Conservation (phyloP, 2,113 vertebrate genomes). For the Myxocyprinus asiaticus region DNA sequence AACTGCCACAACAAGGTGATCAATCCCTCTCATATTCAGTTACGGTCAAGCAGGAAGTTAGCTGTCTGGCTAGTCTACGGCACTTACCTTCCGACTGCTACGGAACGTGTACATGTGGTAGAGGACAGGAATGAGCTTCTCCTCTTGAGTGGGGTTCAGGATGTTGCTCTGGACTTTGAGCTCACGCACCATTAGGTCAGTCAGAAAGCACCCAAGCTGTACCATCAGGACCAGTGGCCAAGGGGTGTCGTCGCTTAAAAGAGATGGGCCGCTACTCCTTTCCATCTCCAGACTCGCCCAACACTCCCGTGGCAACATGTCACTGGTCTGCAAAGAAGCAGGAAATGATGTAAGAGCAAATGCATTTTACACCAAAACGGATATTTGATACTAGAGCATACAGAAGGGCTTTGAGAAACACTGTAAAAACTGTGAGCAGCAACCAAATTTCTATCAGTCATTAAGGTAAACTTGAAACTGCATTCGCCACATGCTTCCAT, state of each 20-base stretch:
- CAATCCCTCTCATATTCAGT: too few relatives aligned
- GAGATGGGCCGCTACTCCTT: constrained; percentile 66
- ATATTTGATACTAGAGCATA: background rate
- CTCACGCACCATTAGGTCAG: constrained; percentile 85
- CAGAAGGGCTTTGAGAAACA: background rate
- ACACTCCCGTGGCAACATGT: constrained; percentile 79
- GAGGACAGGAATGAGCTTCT: constrained; percentile 80
- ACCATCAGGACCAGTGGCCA: constrained; percentile 79
- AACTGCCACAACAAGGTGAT: too few relatives aligned
- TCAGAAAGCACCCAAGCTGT: constrained; percentile 83
- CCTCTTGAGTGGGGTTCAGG: constrained; percentile 56
- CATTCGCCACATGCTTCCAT: too few relatives aligned
- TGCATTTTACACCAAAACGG: background rate
- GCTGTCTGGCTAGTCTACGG: too few relatives aligned
- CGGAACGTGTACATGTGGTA: constrained; percentile 95
- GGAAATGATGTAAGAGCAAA: background rate
- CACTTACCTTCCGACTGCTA: constrained; percentile 82
- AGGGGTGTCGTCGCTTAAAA: constrained; percentile 61
- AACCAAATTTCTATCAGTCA: too few relatives aligned
- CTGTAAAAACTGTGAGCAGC: too few relatives aligned
- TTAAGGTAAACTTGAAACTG: too few relatives aligned
- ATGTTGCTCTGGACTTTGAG: constrained; percentile 79
- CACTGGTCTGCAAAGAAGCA: constrained; percentile 62
- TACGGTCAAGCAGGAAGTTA: too few relatives aligned
- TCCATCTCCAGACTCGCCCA: constrained; percentile 81